Base-by-base conservation (phyloP, 2,888 invertebrate genomes). In the Nysson spinosus region DNA sequence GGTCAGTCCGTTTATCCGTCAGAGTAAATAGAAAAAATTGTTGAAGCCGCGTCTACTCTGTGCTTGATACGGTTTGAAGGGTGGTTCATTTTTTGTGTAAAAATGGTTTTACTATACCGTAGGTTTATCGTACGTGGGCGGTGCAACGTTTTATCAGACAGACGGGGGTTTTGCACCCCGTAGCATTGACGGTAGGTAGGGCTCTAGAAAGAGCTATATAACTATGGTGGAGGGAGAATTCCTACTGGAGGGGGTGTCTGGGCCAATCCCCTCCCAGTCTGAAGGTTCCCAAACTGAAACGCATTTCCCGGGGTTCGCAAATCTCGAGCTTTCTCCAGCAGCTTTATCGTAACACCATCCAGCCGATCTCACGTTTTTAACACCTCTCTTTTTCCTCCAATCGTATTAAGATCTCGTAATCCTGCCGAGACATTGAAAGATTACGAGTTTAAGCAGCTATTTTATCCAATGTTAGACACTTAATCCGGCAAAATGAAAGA, bases 161-260 rank as follows among this genome's bases (percentile, higher is more conserved):
- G 77, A 69, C 77, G 65, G 77, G n/a, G 76, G 72, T 77, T 80
- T 65, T 75, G 72, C 78, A 77, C 79, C 80, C 78, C 71, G 47
- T 66, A 65, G 71, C 73, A 72, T 73, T 67, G 61, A 69, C 70
- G 63, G 58, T 70, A 69, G 74, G 68, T 71, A 75, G 77, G 70
- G 75, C 73, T 81, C 73, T 72, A 69, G 72, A 78, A 73, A 75
- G 71, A 69, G 74, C 58, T 28, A 57, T n/a, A n/a, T 30, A 42
- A 66, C 63, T 64, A 64, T 51, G 55, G 56, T 70, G 75, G 80
- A 77, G 81, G 81, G 82, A 69, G 79, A 74, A 58, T 71, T 69
- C 79, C 79, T 75, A 75, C 66, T 85, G 86, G 86, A 86, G 84
- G 87, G 87, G 85, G 86, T 86, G 87, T 87, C 87, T 87, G 87